phyloP scores from a whole-genome alignment of 2,797 vertebrate genomes.

The Malacoraja senta region DNA sequence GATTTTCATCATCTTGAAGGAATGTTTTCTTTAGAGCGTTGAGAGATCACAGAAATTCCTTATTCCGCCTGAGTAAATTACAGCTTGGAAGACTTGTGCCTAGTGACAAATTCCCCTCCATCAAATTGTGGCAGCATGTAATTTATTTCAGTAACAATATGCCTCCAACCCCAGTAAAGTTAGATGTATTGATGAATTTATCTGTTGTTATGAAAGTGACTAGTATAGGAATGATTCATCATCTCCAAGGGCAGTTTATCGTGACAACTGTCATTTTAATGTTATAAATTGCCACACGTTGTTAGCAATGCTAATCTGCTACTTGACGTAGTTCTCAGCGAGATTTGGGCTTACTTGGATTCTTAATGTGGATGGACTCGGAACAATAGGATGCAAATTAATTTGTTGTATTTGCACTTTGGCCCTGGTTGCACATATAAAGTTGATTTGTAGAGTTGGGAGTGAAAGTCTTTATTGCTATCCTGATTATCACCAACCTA shows the following conservation, averaged over 20 bases:
- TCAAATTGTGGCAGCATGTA: slow-evolving; percentile 5
- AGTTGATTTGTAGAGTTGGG: background rate
- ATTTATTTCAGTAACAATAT: slow-evolving; percentile 15
- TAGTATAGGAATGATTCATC: slow-evolving; percentile 8
- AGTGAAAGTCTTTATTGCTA: background rate
- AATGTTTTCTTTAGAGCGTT: background rate
- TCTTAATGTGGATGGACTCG: background rate
- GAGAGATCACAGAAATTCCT: background rate
- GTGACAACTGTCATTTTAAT: slow-evolving; percentile 12
- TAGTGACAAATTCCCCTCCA: slow-evolving; percentile 9
- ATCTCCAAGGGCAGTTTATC: slow-evolving; percentile 7
- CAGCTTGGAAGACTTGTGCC: background rate
- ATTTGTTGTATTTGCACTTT: background rate
- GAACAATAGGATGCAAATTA: slow-evolving; percentile 1
- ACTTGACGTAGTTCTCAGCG: background rate
- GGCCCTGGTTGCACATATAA: background rate
- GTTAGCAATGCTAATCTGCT: slow-evolving; percentile 9
- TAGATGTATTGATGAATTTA: slow-evolving; percentile 27
- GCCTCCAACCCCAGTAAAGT: slow-evolving; percentile 22
- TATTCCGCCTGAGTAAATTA: background rate
- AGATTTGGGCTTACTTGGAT: background rate
- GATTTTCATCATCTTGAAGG: background rate
- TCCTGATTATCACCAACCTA: background rate
- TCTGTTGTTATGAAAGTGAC: slow-evolving; percentile 23
- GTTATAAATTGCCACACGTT: background rate